Percentiles rank a stretch among this genome's conserved stretches.
phyloP scores from a whole-genome alignment of 2,113 vertebrate genomes.

The Phaethornis superciliosus region DNA sequence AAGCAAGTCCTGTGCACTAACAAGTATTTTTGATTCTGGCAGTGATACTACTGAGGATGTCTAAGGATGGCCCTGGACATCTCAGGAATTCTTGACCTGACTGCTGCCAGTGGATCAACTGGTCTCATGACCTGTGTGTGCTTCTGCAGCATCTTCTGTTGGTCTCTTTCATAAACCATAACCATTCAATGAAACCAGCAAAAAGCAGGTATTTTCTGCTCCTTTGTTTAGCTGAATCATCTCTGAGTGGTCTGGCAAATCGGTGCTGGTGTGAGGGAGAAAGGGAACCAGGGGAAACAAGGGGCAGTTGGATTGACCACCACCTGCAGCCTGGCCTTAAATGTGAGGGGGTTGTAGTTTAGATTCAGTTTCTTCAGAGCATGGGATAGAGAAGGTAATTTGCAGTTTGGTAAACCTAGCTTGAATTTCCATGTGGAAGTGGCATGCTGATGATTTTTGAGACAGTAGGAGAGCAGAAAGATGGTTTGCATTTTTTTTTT shows the following conservation, averaged over 20 bases:
- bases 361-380: neutral
- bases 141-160: neutral
- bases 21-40: neutral
- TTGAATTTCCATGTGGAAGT: neutral
- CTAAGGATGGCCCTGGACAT: neutral
- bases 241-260: neutral
- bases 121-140: neutral
- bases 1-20: neutral
- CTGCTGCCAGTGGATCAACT: neutral
- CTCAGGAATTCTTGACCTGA: neutral
- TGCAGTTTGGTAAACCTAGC: neutral
- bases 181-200: neutral
- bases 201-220: neutral
- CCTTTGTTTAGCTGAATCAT: neutral
- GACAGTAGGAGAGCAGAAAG: neutral
- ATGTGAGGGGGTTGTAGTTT: neutral
- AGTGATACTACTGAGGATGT: neutral
- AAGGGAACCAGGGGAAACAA: neutral
- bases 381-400: neutral
- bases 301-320: fast-evolving
- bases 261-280: neutral
- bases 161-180: neutral
- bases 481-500: neutral
- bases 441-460: neutral
- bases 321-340: neutral